These are phyloP conservation scores for Cataglyphis rosenhaueri DNA, from an alignment of 2,888 invertebrate species.

Conservation along the genomic window DNA sequence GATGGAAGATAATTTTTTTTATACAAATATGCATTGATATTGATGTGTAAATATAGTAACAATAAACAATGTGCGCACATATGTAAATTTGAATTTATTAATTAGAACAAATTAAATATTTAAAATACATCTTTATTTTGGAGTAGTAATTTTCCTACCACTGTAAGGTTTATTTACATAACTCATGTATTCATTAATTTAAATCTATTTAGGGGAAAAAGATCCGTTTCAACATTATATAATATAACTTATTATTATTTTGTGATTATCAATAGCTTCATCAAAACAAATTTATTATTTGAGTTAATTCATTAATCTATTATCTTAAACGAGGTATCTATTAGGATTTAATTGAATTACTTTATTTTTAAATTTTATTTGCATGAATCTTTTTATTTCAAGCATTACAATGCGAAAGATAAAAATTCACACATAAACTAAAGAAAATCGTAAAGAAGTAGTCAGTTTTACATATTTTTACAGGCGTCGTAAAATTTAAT, in stretches of 20 bases:
- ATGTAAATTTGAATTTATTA: conserved; percentile 12
- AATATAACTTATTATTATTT: conserved; percentile 12
- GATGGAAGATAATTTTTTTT: background rate
- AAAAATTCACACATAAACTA: conserved; percentile 12
- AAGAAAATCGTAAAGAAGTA: background rate
- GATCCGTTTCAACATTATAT: background rate
- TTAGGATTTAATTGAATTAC: background rate
- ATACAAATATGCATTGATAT: background rate
- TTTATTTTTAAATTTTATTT: conserved; percentile 5
- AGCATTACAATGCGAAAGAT: background rate
- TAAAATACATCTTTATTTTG: background rate
- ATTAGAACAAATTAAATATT: conserved; percentile 2
- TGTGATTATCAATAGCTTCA: background rate
- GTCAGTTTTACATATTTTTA: background rate
- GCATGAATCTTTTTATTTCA: conserved; percentile 5
- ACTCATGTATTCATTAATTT: background rate
- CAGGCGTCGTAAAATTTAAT: conserved; percentile 15
- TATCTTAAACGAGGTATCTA: background rate
- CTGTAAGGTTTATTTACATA: background rate
- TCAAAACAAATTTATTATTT: background rate
- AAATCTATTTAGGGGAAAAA: background rate
- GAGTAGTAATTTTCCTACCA: background rate
- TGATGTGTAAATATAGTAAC: background rate
- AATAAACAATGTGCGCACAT: background rate
- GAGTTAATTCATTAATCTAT: background rate